Evolutionary conservation across 2,888 invertebrate genomes (phyloP), one percentile per base, ranked within the genome.

Genomic region (Notocelia uddmanniana): DNA sequence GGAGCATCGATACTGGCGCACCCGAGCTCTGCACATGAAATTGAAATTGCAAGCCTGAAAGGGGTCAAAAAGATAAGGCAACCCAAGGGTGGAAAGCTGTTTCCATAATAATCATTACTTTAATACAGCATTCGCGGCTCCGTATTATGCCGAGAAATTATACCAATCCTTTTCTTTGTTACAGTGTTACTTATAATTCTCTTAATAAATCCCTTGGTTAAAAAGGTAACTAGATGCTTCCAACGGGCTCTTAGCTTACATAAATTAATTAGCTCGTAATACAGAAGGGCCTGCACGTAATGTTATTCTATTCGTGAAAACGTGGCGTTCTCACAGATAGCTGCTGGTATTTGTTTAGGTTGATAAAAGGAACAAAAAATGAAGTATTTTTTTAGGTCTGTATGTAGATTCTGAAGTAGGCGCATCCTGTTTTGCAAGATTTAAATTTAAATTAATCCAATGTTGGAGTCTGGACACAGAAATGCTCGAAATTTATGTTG

Each of bases 181-280:
- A 55, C 21, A 55, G 11, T 50, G 41, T 60, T 54, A 57, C 57
- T 73, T 50, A 41, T 41, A 58, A 73, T 63, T 63, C 37, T 37
- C 18, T 52, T 63, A 63, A 62, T 50, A 63, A 68, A 63, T 71
- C 60, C 67, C 50, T 62, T 50, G 50, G 55, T 71, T 63, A 63
- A 73, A 68, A 73, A 67, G 45, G 70, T 54, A 71, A 71, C 70
- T 59, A 59, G 60, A 55, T 54, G 71, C 67, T 72, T 67, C 54
- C 19, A 67, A 18, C 37, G 23, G 48, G 67, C 73, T 75, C 73
- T 74, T 70, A 67, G 75, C 77, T 75, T 74, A 75, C 72, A 75
- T 78, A 74, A 77, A 76, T 78, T 76, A 77, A 78, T 78, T 77
- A 77, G 77, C 72, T 57, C 41, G 64, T 74, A 73, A 68, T 68